phyloP scores from a whole-genome alignment of 2,113 vertebrate genomes.

The Podarcis cretensis region DNA sequence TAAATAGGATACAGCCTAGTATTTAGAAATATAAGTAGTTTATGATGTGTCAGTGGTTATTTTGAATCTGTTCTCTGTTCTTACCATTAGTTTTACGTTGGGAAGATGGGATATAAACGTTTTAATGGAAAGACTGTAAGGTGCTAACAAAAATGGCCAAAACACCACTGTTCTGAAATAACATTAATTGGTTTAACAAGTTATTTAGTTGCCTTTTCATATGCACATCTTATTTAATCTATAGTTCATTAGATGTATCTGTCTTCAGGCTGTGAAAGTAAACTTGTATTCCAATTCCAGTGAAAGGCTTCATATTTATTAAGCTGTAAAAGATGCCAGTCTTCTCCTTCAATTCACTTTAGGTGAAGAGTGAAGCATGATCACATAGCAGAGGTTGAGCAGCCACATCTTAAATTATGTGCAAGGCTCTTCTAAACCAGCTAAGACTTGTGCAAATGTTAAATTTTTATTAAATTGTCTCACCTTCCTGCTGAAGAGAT shows the following conservation, averaged over 20 bases:
- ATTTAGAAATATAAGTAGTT: neutral
- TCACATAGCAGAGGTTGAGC: neutral
- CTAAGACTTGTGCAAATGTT: constrained; percentile 44
- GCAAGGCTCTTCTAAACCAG: constrained; percentile 25
- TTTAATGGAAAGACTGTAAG: neutral
- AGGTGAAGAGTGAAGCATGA: neutral
- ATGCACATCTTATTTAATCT: constrained; percentile 44
- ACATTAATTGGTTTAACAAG: neutral
- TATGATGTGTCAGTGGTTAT: constrained; percentile 14
- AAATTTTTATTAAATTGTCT: constrained; percentile 46
- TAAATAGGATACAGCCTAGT: neutral
- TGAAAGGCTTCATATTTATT: neutral
- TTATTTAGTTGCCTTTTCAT: constrained; percentile 38
- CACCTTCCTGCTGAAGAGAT: constrained; percentile 28
- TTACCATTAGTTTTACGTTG: neutral
- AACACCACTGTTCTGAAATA: neutral
- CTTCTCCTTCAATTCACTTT: neutral
- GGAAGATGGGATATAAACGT: neutral
- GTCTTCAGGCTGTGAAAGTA: constrained; percentile 33
- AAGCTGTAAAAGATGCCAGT: neutral
- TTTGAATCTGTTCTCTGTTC: neutral
- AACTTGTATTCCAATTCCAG: neutral
- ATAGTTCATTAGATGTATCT: constrained; percentile 38
- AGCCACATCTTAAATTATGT: neutral
- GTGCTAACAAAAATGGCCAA: neutral